phyloP scores from a whole-genome alignment of 1,140 invertebrate genomes.

The Portunus trituberculatus region DNA sequence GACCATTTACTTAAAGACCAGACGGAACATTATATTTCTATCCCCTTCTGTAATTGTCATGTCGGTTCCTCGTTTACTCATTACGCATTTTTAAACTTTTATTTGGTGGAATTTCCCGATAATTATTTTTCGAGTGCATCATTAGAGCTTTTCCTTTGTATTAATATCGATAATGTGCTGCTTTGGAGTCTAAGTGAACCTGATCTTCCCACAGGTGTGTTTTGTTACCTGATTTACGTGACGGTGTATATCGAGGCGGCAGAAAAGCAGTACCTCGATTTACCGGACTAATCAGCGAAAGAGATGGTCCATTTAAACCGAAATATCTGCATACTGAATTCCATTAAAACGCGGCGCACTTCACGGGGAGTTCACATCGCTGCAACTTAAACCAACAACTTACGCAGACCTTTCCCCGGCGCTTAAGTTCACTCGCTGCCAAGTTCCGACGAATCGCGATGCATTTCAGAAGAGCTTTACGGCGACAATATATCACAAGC shows the following conservation, averaged over 20 bases:
- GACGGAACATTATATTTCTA: neutral
- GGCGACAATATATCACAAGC: neutral
- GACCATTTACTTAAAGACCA: neutral
- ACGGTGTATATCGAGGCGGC: neutral
- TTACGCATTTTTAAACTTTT: neutral
- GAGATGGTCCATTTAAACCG: neutral
- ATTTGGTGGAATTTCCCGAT: neutral
- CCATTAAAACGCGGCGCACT: neutral
- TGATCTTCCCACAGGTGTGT: neutral
- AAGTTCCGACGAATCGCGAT: neutral
- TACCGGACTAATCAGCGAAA: neutral
- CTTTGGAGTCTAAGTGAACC: neutral
- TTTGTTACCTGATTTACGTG: neutral
- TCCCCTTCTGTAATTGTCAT: neutral
- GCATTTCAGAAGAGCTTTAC: neutral
- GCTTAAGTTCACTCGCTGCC: neutral
- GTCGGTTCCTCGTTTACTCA: neutral
- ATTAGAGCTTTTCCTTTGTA: neutral
- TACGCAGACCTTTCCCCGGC: neutral
- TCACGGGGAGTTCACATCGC: neutral
- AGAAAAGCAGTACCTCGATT: neutral
- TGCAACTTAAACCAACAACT: neutral
- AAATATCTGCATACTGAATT: conserved; percentile 2
- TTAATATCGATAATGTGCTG: neutral
- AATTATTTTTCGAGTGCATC: neutral